Evolutionary conservation across 2,797 vertebrate genomes (phyloP), one percentile per base, ranked within the genome.

Genomic region (Selene dorsalis): DNA sequence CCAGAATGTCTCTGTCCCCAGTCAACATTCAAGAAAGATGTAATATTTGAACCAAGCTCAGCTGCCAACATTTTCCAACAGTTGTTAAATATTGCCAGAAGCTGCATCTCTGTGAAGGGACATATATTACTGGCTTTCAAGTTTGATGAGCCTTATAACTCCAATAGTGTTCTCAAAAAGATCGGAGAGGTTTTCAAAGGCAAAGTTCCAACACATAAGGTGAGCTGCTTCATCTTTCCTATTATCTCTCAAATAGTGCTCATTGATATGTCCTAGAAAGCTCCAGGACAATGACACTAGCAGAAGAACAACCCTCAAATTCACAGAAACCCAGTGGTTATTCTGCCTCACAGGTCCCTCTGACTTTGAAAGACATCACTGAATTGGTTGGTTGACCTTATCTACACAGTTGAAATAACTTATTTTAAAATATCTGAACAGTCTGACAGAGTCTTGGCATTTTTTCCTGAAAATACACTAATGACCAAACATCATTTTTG

Each of bases 291-390:
- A 52, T 8, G 24, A 53, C 47, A n/a, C 20, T 13, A 24, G 5
- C 20, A 48, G 20, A 32, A 32, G 32, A 43, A 43, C 14, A 43
- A 16, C 41, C 14, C 14, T 43, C 13, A 43, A 16, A 43, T 14
- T 13, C 5, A 16, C 4, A 43, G 32, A 35, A 35, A 7, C 6
- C 32, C 32, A 35, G 72, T 12, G 65, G 39, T 77, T 60, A 84
- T 77, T 28, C 63, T 75, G 83, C 69, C 0, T 88, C 80, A 76
- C 32, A 80, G 6, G 65, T 85, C 75, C 64, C 85, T 52, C 32
- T 85, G 73, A 80, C 75, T 71, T 78, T n/a, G n/a, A n/a, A n/a
- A n/a, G n/a, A n/a, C n/a, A n/a, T n/a, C 79, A 58, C 74, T 77
- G 80, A 90, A 52, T 43, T 85, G 50, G 68, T 65, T 65, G 9